phyloP scores from a whole-genome alignment of 2,888 invertebrate genomes.

The Globia sparganii region DNA sequence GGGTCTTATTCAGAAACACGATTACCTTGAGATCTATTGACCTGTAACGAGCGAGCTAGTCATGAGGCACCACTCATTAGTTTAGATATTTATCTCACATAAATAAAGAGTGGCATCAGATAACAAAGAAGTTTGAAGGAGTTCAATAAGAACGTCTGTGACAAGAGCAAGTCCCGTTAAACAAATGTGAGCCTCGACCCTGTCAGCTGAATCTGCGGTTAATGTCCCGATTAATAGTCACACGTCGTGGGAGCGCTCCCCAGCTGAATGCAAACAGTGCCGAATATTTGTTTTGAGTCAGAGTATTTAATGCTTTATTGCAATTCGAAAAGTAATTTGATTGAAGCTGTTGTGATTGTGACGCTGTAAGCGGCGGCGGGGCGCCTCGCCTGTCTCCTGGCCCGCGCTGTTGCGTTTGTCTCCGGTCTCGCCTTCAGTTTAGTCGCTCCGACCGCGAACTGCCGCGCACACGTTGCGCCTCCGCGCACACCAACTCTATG shows the following conservation, averaged over 20 bases:
- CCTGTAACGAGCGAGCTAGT: slow-evolving; percentile 75
- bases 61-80: slow-evolving; percentile 64
- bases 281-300: slow-evolving; percentile 79
- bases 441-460: slow-evolving; percentile 85
- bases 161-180: slow-evolving; percentile 66
- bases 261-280: slow-evolving; percentile 73
- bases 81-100: slow-evolving; percentile 67
- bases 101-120: slow-evolving; percentile 45
- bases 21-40: slow-evolving; percentile 85
- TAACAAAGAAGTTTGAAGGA: slow-evolving; percentile 60
- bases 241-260: slow-evolving; percentile 80
- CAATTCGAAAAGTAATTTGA: slow-evolving; percentile 86
- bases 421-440: slow-evolving; percentile 73
- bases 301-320: slow-evolving; percentile 76
- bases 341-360: slow-evolving; percentile 78
- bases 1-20: slow-evolving; percentile 77
- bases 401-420: slow-evolving; percentile 60
- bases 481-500: slow-evolving; percentile 63
- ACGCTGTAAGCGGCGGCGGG: slow-evolving; percentile 77
- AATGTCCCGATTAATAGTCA: slow-evolving; percentile 75
- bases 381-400: slow-evolving; percentile 69
- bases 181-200: slow-evolving; percentile 42
- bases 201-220: slow-evolving; percentile 56
- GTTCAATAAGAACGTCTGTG: slow-evolving; percentile 54
- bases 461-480: slow-evolving; percentile 82